Base-by-base conservation (phyloP, 2,888 invertebrate species). In the Listrodromus nycthemerus region DNA sequence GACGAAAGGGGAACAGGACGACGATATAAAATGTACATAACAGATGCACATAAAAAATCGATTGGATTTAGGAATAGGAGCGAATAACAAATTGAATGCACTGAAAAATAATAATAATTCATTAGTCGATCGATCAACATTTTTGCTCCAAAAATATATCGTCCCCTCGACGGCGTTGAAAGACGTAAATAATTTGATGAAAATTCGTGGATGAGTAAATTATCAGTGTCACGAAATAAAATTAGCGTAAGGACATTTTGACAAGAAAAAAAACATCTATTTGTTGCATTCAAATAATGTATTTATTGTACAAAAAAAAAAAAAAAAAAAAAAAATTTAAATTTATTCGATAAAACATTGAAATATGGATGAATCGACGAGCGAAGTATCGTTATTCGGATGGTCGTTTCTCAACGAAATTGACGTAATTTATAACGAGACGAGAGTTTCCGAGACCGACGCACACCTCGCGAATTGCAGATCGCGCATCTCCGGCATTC, bases 391-490 rank as follows among this genome's bases (percentile, higher is more conserved):
- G 8, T 7, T 6, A 71, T 58, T 71, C 58, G 65, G 45, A 52
- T 27, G 41, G 30, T 52, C 55, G 13, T 50, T 24, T 37, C 50
- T 61, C 61, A 66, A 52, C n/a, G 27, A 24, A 45, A 69, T 41
- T 41, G 41, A 41, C 45, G 55, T 24, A 75, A 63, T 52, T 41
- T 67, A 48, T 19, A 48, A 63, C 71, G 37, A 77, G 41, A 13
- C 67, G 16, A 10, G 55, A 58, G 65, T 55, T 58, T 74, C 69
- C 45, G 58, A 50, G 76, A 77, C 69, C 77, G 69, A 52, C 65
- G 63, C 48, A 19, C 69, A 77, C n/a, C n/a, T n/a, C n/a, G 50
- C 63, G 37, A 7, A 67, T 37, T 73, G 70, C 52, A 45, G 37
- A 63, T 41, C 24, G 50, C 45, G 37, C 30, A 21, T 19, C 13